Conservation (phyloP, 1,140 invertebrate species). For the Goniozus legneri region DNA sequence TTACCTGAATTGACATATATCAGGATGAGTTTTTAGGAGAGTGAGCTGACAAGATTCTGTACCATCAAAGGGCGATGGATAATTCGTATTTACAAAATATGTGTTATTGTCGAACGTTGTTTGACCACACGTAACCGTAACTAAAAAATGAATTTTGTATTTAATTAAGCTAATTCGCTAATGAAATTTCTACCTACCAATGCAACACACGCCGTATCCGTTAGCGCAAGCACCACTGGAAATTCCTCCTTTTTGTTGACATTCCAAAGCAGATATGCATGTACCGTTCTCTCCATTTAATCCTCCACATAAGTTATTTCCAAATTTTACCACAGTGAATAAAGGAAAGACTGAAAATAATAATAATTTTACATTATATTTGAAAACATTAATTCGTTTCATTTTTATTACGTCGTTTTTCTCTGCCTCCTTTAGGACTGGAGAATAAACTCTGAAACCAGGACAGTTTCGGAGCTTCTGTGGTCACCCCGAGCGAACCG, state of each 20-base stretch:
- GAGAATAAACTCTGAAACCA: background rate
- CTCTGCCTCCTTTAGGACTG: background rate
- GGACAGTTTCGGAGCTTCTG: background rate
- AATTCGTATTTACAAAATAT: conserved; percentile 78
- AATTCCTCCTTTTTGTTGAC: conserved; percentile 63
- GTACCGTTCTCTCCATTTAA: conserved; percentile 73
- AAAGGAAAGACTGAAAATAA: conserved; percentile 63
- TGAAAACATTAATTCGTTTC: conserved; percentile 1
- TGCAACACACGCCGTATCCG: conserved; percentile 72
- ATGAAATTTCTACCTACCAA: conserved; percentile 53
- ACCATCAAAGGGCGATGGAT: conserved; percentile 70
- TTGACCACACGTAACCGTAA: conserved; percentile 72
- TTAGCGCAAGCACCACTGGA: conserved; percentile 72
- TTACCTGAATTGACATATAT: conserved; percentile 79
- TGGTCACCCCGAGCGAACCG: no score
- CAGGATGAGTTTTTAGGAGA: conserved; percentile 68
- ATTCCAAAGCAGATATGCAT: conserved; percentile 68
- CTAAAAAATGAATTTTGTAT: conserved; percentile 45
- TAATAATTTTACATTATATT: background rate
- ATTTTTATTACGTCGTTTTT: conserved; percentile 19
- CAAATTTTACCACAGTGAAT: conserved; percentile 72
- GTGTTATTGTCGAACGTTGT: conserved; percentile 75
- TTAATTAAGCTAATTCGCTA: background rate
- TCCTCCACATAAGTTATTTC: conserved; percentile 65
- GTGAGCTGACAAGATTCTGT: conserved; percentile 81